phyloP scores from a whole-genome alignment of 2,888 invertebrate species.

The Dryocosmus kuriphilus region DNA sequence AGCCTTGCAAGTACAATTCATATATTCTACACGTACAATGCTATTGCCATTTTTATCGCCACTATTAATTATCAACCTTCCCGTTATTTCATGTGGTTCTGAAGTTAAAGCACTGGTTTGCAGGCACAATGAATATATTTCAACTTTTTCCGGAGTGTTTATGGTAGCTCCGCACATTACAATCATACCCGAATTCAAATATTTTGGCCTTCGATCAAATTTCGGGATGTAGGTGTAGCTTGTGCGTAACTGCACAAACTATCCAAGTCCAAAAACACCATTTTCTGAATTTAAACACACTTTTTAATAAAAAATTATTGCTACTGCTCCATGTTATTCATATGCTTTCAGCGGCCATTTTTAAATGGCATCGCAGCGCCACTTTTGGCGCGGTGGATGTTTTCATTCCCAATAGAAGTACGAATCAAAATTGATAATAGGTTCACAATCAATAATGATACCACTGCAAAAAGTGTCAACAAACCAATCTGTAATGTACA shows the following conservation, averaged over 20 bases:
- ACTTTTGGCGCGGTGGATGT: no score
- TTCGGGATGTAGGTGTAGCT: constrained; percentile 42
- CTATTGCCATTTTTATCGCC: neutral
- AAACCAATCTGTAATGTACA: no score
- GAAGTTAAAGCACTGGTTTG: constrained; percentile 44
- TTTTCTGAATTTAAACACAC: neutral
- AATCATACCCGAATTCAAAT: constrained; percentile 49
- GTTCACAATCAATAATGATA: no score
- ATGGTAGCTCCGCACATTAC: constrained; percentile 42
- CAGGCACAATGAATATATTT: constrained; percentile 43
- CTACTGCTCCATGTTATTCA: neutral
- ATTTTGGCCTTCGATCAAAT: constrained; percentile 49
- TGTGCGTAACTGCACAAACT: constrained; percentile 14
- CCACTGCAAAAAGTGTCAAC: no score
- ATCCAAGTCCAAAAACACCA: constrained; percentile 7
- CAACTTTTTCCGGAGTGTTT: constrained; percentile 24
- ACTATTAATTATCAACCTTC: constrained; percentile 36
- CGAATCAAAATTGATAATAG: no score
- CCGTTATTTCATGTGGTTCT: constrained; percentile 42
- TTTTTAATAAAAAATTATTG: constrained; percentile 1
- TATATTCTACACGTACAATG: constrained; percentile 3
- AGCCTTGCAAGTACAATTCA: no score
- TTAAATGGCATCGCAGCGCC: no score
- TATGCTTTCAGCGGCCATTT: neutral
- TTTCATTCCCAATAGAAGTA: no score